phyloP scores from a whole-genome alignment of 2,888 invertebrate genomes.

The Archips xylosteana region DNA sequence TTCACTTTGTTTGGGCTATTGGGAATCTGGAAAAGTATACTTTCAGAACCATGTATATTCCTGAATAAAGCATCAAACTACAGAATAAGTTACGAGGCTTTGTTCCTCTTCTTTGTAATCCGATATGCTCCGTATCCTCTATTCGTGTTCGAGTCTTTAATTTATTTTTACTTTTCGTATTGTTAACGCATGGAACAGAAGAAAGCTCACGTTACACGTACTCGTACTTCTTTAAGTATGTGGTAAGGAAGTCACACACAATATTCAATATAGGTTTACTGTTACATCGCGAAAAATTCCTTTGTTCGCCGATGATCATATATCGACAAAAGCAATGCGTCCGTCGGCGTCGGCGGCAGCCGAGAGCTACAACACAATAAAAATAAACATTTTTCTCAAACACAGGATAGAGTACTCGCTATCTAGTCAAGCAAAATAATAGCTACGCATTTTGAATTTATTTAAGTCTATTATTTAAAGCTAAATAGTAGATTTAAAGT shows the following conservation, averaged over 20 bases:
- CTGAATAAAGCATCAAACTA: constrained; percentile 14
- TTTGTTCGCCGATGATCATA: constrained; percentile 39
- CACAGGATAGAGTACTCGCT: constrained; percentile 11
- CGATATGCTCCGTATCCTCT: neutral
- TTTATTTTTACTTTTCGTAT: constrained; percentile 13
- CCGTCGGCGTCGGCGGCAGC: constrained; percentile 4
- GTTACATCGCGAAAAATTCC: constrained; percentile 33
- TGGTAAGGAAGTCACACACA: constrained; percentile 22
- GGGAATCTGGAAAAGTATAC: neutral
- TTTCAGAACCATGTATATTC: neutral
- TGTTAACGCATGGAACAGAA: neutral
- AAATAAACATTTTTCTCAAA: constrained; percentile 37
- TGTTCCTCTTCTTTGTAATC: constrained; percentile 8
- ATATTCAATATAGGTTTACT: constrained; percentile 29
- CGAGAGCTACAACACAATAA: constrained; percentile 34
- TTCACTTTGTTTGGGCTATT: constrained; percentile 2
- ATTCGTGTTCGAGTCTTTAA: constrained; percentile 20
- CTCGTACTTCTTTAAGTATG: constrained; percentile 13
- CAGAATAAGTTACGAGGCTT: constrained; percentile 5
- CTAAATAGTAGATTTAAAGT: neutral
- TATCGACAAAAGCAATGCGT: constrained; percentile 36
- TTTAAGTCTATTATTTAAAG: neutral
- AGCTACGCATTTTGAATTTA: constrained; percentile 12
- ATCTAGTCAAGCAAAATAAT: constrained; percentile 24
- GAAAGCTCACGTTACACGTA: constrained; percentile 12